Conservation (phyloP, 1,140 invertebrate species). For the Musca domestica region DNA sequence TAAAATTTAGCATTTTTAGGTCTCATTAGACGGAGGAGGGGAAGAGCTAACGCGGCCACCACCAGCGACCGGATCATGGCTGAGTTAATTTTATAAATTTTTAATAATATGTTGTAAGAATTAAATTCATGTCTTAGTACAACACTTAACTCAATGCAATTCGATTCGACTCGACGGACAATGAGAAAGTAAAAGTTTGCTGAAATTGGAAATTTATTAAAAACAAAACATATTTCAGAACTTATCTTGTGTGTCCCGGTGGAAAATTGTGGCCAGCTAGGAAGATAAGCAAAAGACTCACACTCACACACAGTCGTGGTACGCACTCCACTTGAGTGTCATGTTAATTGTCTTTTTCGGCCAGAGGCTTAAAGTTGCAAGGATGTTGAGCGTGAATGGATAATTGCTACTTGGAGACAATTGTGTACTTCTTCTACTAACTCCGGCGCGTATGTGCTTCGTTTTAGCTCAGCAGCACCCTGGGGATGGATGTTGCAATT, state of each 20-base stretch:
- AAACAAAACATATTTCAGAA: not conserved
- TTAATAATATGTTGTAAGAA: conserved; percentile 2
- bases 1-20: too few species aligned
- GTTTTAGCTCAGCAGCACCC: too few species aligned
- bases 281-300: not conserved
- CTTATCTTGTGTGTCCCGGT: not conserved
- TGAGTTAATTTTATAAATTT: not conserved
- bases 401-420: conserved; percentile 20
- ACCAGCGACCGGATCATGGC: not conserved
- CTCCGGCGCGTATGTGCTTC: too few species aligned
- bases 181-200: not conserved
- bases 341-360: conserved; percentile 12
- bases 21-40: too few species aligned
- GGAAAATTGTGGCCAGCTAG: too few species aligned
- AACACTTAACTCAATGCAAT: too few species aligned
- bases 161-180: not conserved
- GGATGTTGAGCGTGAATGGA: not conserved
- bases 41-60: too few species aligned
- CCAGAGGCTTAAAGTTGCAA: not conserved
- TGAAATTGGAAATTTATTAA: not conserved
- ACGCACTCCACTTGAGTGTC: not conserved
- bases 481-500: too few species aligned
- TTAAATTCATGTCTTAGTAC: not conserved
- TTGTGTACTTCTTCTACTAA: too few species aligned
- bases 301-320: not conserved